Evolutionary conservation across 2,797 vertebrate species (phyloP).

Genomic region (Podarcis siculus): DNA sequence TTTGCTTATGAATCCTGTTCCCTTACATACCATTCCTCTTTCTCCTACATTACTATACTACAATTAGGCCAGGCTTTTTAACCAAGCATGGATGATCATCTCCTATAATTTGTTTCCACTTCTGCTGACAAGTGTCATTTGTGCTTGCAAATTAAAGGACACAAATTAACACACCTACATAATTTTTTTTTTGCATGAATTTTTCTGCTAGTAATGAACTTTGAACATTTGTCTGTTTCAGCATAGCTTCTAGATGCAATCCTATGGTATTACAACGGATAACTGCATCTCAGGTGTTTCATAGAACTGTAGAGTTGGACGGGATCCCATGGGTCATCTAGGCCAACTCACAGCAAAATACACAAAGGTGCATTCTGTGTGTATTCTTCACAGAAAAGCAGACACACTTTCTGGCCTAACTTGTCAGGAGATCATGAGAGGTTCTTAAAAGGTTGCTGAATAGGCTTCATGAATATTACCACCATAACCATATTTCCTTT

Average conservation of each 20-base stretch:
- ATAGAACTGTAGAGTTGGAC: too few relatives aligned
- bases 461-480: not conserved
- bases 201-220: not conserved
- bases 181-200: not conserved
- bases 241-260: not conserved
- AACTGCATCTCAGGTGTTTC: not conserved
- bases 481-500: not conserved
- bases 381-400: not conserved
- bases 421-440: not conserved
- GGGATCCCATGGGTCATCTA: too few relatives aligned
- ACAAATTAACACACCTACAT: not conserved
- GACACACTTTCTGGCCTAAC: not conserved
- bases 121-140: not conserved
- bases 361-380: not conserved
- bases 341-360: too few relatives aligned
- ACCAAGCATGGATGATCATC: not conserved
- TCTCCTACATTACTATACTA: not conserved
- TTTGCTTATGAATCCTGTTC: not conserved
- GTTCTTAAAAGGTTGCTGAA: not conserved
- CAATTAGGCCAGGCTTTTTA: not conserved
- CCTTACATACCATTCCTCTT: not conserved
- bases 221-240: not conserved
- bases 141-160: not conserved
- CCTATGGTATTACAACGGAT: not conserved
- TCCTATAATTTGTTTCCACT: not conserved